Base-by-base conservation (phyloP, 2,797 vertebrate genomes). In the Erpetoichthys calabaricus region DNA sequence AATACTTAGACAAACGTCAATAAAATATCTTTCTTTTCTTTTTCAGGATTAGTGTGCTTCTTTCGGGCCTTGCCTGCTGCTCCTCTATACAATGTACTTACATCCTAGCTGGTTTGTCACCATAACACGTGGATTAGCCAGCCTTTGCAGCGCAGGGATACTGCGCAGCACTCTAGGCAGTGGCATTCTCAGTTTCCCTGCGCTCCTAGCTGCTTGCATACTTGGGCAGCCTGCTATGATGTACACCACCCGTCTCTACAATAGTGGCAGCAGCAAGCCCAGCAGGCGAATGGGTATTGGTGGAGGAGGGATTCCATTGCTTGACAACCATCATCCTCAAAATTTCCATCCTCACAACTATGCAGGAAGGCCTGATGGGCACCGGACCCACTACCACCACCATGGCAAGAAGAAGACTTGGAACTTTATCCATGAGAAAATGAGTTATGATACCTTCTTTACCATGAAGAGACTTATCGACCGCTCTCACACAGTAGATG, bases 401-500 rank as follows among this genome's bases (percentile, higher is more conserved):
- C 51, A 76, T 2, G 58, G 68, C 66, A 88, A 80, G 73, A 89
- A 88, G 73, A 89, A 86, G 70, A 86, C 85, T 45, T 91, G 89
- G 89, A 89, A 82, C 75, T 91, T 91, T 69, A 89, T 90, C 68
- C 87, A 89, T 0, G 89, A 90, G 77, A 89, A 89, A 73, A 89
- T 89, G 88, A 89, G 86, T 64, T 90, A 90, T 1, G 89, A 90
- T 74, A 91, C 90, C 0, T 90, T 90, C 72, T 90, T 90, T 69
- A 90, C 89, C 62, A 87, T 95, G 86, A 92, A 91, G 76, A 76
- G 89, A 3, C 83, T 95, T 72, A 88, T 96, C 0, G 90, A 94
- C 71, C 87, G 91, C 57, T 92, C 91, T 0, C 82, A 73, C 55
- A 85, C 73, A 0, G 83, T 89, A 0, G 90, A 91, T 1, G 91